These are phyloP conservation scores for Malurus cyaneus DNA, from an alignment of 2,113 vertebrate genomes.

Conservation along the genomic window DNA sequence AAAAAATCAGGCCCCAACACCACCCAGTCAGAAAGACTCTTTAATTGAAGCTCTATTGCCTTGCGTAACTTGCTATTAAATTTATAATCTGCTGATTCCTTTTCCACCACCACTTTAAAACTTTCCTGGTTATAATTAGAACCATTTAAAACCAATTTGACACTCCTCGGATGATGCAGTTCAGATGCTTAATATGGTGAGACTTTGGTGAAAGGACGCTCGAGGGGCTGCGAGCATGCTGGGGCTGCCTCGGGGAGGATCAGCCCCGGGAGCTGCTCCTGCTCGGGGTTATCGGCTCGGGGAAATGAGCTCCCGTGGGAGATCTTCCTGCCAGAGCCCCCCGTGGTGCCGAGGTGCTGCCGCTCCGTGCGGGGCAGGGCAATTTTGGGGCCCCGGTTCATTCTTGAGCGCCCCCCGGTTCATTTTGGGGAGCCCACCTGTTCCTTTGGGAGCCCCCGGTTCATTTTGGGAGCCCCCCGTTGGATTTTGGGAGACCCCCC, in stretches of 20 bases:
- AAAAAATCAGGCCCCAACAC: too few species aligned
- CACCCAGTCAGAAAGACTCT: too few species aligned
- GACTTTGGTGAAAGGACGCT: conserved; percentile 22
- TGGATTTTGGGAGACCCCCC: too few species aligned
- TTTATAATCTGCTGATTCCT: too few species aligned
- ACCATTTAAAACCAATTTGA: conserved; percentile 69
- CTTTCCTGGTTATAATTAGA: conserved; percentile 76
- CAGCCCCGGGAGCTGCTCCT: neutral
- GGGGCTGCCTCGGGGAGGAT: neutral
- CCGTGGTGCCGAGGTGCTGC: fast-evolving
- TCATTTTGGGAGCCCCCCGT: too few species aligned
- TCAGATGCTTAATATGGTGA: conserved; percentile 57
- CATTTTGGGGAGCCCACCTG: too few species aligned
- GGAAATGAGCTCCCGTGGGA: neutral
- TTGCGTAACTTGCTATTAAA: too few species aligned
- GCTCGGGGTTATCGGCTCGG: fast-evolving
- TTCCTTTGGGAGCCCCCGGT: neutral
- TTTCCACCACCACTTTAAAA: neutral
- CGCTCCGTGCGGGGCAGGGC: neutral
- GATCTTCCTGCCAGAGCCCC: neutral
- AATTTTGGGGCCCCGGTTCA: too few species aligned
- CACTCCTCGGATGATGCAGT: conserved; percentile 45
- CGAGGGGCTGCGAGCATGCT: conserved; percentile 28
- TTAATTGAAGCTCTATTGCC: too few species aligned
- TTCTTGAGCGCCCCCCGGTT: too few species aligned